These are phyloP conservation scores for Erebia aethiops DNA, from an alignment of 2,888 invertebrate species.

Conservation along the genomic window DNA sequence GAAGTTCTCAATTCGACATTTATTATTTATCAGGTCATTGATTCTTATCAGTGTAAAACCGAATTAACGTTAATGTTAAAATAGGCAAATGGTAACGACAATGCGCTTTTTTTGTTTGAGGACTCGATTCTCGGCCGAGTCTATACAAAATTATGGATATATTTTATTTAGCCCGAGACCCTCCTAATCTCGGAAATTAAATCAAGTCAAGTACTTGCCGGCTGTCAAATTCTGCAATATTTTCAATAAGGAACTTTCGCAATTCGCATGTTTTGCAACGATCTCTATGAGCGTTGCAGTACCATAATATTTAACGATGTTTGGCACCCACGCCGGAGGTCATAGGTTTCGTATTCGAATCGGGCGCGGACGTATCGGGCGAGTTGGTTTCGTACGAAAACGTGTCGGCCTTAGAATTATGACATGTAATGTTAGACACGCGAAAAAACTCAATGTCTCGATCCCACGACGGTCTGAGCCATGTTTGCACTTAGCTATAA, in stretches of 20 bases:
- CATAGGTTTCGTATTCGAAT: slow-evolving; percentile 16
- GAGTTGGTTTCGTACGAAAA: slow-evolving; percentile 18
- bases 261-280: not conserved
- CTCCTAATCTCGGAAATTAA: no score
- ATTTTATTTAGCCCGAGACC: no score
- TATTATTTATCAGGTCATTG: no score
- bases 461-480: slow-evolving; percentile 49
- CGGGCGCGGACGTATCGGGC: slow-evolving; percentile 19
- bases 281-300: not conserved
- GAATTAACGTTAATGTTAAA: no score
- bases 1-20: no score
- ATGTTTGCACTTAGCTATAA: slow-evolving; percentile 54
- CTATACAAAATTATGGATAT: no score
- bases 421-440: slow-evolving; percentile 25
- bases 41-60: no score
- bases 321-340: slow-evolving; percentile 4
- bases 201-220: not conserved
- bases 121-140: no score
- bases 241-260: not conserved
- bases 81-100: no score
- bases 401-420: slow-evolving; percentile 30
- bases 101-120: no score
- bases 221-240: not conserved
- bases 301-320: not conserved
- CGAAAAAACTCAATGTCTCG: slow-evolving; percentile 51